Percentiles rank a stretch among this genome's conserved stretches.
phyloP scores from a whole-genome alignment of 2,888 invertebrate species.

The Ctena decussata region DNA sequence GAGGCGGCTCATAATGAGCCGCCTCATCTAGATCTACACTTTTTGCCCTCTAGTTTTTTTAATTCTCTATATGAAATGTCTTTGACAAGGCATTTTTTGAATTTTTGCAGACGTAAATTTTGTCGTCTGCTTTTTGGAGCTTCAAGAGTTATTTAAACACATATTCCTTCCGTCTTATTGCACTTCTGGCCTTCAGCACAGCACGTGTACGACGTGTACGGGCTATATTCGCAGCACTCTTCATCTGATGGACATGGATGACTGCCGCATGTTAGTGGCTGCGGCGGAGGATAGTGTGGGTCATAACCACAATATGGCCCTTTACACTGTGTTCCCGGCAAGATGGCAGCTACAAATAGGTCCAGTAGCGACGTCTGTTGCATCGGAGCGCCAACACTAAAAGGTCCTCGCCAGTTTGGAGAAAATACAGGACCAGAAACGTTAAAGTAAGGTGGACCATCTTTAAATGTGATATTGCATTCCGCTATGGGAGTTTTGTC shows the following conservation, averaged over 20 bases:
- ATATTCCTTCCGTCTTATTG: slow-evolving; percentile 60
- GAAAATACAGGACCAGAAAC: slow-evolving; percentile 73
- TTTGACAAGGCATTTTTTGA: too few species aligned
- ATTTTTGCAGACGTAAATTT: too few species aligned
- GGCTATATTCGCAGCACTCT: slow-evolving; percentile 74
- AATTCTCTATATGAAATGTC: too few species aligned
- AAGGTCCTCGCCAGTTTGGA: slow-evolving; percentile 71
- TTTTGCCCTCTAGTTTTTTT: too few species aligned
- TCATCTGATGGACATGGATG: slow-evolving; percentile 70
- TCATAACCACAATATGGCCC: slow-evolving; percentile 69
- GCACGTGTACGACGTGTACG: slow-evolving; percentile 73
- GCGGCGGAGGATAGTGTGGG: slow-evolving; percentile 68
- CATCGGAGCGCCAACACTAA: slow-evolving; percentile 70
- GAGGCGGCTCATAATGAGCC: too few species aligned
- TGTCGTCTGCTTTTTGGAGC: too few species aligned
- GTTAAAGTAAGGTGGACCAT: slow-evolving; percentile 71
- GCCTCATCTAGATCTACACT: too few species aligned
- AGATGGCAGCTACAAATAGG: slow-evolving; percentile 69
- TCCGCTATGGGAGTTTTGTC: slow-evolving; percentile 61
- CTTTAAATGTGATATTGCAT: slow-evolving; percentile 72
- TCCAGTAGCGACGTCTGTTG: slow-evolving; percentile 72
- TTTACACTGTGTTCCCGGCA: slow-evolving; percentile 60
- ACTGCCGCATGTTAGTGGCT: slow-evolving; percentile 70
- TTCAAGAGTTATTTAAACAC: too few species aligned
- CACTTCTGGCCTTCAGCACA: slow-evolving; percentile 70